Percentiles rank a stretch among this genome's conserved stretches.
phyloP scores from a whole-genome alignment of 2,797 vertebrate genomes.

The Manis javanica region DNA sequence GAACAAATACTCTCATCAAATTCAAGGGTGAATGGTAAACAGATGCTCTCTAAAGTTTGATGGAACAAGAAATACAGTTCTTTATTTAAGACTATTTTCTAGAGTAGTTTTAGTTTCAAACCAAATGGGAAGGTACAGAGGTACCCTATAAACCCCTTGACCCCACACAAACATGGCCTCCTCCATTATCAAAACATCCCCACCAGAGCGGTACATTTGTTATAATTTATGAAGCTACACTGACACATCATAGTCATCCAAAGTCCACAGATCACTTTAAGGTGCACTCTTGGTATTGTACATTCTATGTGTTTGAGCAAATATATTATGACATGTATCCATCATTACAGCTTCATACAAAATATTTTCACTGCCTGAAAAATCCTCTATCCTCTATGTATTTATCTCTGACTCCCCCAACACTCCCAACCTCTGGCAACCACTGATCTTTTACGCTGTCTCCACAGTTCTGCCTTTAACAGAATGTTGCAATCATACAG shows the following conservation, averaged over 20 bases:
- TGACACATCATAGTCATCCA: background rate
- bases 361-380: background rate
- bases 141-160: background rate
- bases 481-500: background rate
- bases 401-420: background rate
- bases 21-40: accelerated
- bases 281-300: background rate
- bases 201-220: background rate
- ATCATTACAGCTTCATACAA: background rate
- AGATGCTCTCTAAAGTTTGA: background rate
- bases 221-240: background rate
- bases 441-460: background rate
- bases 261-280: background rate
- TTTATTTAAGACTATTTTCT: background rate
- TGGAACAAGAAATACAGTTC: background rate
- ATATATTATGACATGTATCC: background rate
- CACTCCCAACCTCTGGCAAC: background rate
- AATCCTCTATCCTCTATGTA: background rate
- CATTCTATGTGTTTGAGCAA: background rate
- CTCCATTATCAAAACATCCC: background rate
- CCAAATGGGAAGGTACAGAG: background rate
- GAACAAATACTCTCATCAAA: background rate
- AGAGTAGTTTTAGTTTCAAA: background rate
- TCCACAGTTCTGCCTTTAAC: background rate
- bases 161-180: background rate